Percentiles rank a stretch among this genome's conserved stretches.
These are phyloP conservation scores for Pseudolaguvia tuberculata DNA, from an alignment of 2,113 vertebrate species.

Conservation along the genomic window DNA sequence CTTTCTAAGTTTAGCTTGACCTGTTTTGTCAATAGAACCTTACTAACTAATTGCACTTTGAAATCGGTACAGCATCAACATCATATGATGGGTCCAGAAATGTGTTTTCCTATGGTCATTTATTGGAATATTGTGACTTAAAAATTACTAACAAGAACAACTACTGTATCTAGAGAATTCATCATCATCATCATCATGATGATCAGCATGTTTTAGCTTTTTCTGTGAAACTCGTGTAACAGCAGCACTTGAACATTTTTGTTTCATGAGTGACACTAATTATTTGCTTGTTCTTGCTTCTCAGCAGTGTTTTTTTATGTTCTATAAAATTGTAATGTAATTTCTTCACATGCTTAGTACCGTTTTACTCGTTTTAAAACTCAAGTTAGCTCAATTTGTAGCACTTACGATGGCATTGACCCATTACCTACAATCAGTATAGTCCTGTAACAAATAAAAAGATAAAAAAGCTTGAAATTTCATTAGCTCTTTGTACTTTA, in stretches of 20 bases:
- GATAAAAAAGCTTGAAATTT: too few relatives aligned
- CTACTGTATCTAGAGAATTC: neutral
- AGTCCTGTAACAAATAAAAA: too few relatives aligned
- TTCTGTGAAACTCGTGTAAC: neutral
- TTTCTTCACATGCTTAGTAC: too few relatives aligned
- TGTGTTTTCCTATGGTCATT: neutral
- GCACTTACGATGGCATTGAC: too few relatives aligned
- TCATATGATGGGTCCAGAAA: neutral
- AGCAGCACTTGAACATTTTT: neutral
- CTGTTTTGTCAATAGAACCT: neutral
- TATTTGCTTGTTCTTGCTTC: neutral
- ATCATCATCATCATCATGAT: neutral
- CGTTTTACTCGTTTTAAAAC: too few relatives aligned
- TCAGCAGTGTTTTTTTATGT: neutral
- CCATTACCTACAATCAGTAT: too few relatives aligned
- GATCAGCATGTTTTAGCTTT: neutral
- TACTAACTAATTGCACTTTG: neutral
- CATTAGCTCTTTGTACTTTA: too few relatives aligned
- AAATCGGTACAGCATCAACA: neutral
- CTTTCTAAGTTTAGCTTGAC: neutral
- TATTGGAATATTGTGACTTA: neutral
- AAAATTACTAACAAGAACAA: neutral
- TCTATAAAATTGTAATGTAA: neutral
- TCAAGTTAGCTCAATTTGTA: too few relatives aligned
- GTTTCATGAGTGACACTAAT: neutral